These are phyloP conservation scores for Gonatopus flavifemur DNA, from an alignment of 1,140 invertebrate species.

Conservation along the genomic window DNA sequence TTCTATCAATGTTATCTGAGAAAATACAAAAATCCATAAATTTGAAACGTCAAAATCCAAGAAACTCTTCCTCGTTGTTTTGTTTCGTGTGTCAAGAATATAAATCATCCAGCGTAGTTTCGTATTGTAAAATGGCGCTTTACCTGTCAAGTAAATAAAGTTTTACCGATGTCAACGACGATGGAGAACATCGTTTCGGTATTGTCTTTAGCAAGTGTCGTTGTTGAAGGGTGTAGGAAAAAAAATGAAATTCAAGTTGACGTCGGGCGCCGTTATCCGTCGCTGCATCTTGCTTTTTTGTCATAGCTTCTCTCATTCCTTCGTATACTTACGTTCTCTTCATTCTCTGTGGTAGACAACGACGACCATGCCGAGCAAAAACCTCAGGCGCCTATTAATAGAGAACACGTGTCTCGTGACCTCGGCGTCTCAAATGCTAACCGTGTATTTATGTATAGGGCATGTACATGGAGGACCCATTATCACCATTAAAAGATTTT, in stretches of 20 bases:
- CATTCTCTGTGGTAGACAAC: not conserved
- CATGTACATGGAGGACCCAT: conserved; percentile 27
- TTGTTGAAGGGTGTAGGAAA: conserved; percentile 11
- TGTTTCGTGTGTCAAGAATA: too few species aligned
- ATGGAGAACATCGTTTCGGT: conserved; percentile 22
- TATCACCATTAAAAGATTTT: conserved; percentile 42
- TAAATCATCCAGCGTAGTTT: too few species aligned
- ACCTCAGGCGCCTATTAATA: conserved; percentile 39
- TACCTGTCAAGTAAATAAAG: too few species aligned
- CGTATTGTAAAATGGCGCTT: too few species aligned
- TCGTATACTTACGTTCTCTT: not conserved
- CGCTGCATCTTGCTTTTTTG: conserved; percentile 15
- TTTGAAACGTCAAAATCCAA: too few species aligned
- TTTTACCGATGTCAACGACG: conserved; percentile 12
- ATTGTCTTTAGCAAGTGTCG: conserved; percentile 26
- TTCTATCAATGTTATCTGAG: too few species aligned
- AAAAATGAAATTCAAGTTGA: conserved; percentile 30
- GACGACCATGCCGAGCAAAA: conserved; percentile 23
- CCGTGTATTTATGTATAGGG: too few species aligned
- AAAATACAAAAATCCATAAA: too few species aligned
- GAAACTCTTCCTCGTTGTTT: too few species aligned
- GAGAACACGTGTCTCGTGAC: conserved; percentile 36
- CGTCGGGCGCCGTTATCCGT: conserved; percentile 26
- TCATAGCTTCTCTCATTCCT: not conserved
- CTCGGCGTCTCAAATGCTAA: conserved; percentile 5